Evolutionary conservation across 2,113 vertebrate species (phyloP), one percentile per base, ranked within the genome.

Genomic region (Nematolebias whitei): DNA sequence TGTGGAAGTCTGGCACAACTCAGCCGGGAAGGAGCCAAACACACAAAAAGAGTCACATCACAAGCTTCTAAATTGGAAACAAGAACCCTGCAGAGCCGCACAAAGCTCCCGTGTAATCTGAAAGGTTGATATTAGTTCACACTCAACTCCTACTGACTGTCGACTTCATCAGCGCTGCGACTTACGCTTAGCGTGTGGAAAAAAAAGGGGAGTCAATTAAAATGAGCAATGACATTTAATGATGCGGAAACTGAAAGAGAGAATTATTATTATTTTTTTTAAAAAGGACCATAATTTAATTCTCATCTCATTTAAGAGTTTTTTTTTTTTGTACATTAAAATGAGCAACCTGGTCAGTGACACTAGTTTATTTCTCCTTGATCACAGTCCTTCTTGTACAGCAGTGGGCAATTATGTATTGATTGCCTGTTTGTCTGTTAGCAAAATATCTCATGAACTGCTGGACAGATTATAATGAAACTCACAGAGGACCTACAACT

Each of bases 21-120:
- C 55, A 70, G 76, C 61, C 79, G 83, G 83, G 74, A 87, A 76
- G 76, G 58, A 86, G 78, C 63, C 78, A 84, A 71, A 76, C 47
- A 78, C 70, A 85, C 65, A 84, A 79, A 86, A 80, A 76, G 64
- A 89, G 75, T 66, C 84, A 78, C 84, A 84, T 90, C 80, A 85
- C 86, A 90, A 83, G 84, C 82, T 61, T 47, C 78, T 75, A 85
- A 82, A 89, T 80, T 85, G 77, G 80, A 85, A 85, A 41, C 73
- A 53, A 41, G 68, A 81, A 73, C 79, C 84, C 84, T 76, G 78
- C 84, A 76, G 86, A 59, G 85, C 69, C 18, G 53, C 74, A 84
- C 81, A 86, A 77, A 75, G 85, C 78, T 68, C 51, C 69, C 61
- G 44, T 57, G 60, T 81, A 70, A 87, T 76, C 78, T 79, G 41